phyloP scores from a whole-genome alignment of 2,888 invertebrate genomes.

The Romanomermis culicivorax region DNA sequence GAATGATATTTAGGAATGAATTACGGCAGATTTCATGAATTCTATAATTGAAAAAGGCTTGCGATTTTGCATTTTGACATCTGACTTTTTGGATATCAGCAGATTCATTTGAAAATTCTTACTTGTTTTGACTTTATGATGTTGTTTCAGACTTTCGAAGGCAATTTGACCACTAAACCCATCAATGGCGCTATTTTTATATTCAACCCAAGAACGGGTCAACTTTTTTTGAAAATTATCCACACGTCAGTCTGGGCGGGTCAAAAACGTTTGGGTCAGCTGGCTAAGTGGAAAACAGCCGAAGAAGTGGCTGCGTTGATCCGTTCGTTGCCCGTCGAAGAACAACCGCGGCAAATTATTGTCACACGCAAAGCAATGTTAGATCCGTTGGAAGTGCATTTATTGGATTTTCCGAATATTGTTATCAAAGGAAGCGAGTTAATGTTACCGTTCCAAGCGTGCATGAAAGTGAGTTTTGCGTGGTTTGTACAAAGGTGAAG shows the following conservation, averaged over 20 bases:
- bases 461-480: slow-evolving; percentile 47
- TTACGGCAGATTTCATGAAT: no score
- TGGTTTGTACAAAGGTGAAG: neutral
- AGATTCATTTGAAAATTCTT: no score
- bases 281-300: slow-evolving; percentile 99
- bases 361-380: slow-evolving; percentile 99
- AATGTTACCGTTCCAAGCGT: slow-evolving; percentile 94
- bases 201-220: slow-evolving; percentile 95
- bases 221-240: slow-evolving; percentile 94
- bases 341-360: slow-evolving; percentile 98
- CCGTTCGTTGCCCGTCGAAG: slow-evolving; percentile 92
- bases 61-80: no score
- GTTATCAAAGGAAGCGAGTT: slow-evolving; percentile 97
- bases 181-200: slow-evolving; percentile 99
- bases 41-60: no score
- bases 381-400: slow-evolving; percentile 95
- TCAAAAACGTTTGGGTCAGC: slow-evolving; percentile 93
- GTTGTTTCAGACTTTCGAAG: slow-evolving; percentile 90
- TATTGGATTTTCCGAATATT: slow-evolving; percentile 98
- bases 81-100: no score
- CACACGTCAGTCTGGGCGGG: slow-evolving; percentile 99
- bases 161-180: slow-evolving; percentile 93
- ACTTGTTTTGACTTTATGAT: no score
- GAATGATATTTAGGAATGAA: no score
- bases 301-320: slow-evolving; percentile 99